A percentile compares a stretch with the other conserved stretches of the same genome.
These are phyloP conservation scores for Zaprionus taronus DNA, from an alignment of 1,140 invertebrate genomes.

Conservation along the genomic window DNA sequence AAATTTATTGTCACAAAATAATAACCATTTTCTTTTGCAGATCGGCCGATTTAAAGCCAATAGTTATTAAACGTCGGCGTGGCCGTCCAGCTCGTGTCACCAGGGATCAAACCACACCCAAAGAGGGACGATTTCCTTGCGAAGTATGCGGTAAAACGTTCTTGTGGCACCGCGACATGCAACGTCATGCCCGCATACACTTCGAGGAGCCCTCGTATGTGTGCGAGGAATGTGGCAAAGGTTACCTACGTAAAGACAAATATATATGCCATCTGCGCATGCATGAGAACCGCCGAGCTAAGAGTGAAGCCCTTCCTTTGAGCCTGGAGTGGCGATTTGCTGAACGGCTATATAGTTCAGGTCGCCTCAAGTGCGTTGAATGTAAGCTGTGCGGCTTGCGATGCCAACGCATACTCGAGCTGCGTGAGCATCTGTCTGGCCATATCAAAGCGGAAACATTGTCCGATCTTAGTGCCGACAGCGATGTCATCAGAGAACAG, in stretches of 20 bases:
- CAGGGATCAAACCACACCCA: slow-evolving; percentile 25
- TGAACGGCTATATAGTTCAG: slow-evolving; percentile 62
- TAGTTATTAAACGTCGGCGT: slow-evolving; percentile 49
- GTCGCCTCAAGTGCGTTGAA: slow-evolving; percentile 41
- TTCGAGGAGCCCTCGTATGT: slow-evolving; percentile 46
- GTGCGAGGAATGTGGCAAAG: slow-evolving; percentile 63
- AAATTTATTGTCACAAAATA: background rate
- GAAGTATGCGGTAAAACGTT: slow-evolving; percentile 65
- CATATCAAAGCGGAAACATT: slow-evolving; percentile 48
- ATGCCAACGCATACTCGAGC: slow-evolving; percentile 46
- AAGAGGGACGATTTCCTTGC: slow-evolving; percentile 55
- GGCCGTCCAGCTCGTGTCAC: slow-evolving; percentile 52
- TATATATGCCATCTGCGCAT: slow-evolving; percentile 59
- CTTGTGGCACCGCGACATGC: slow-evolving; percentile 71
- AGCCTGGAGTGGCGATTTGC: slow-evolving; percentile 61
- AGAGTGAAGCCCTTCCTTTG: slow-evolving; percentile 24
- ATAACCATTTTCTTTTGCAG: background rate
- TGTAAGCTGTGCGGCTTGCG: slow-evolving; percentile 65
- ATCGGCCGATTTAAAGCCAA: background rate
- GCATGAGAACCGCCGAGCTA: slow-evolving; percentile 47
- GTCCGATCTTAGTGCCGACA: slow-evolving; percentile 35
- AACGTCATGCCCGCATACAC: slow-evolving; percentile 63
- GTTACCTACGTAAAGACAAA: slow-evolving; percentile 72
- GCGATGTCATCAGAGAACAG: slow-evolving; percentile 58
- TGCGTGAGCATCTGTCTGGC: slow-evolving; percentile 51